These are phyloP conservation scores for Limnephilus marmoratus DNA, from an alignment of 2,888 invertebrate genomes.

Conservation along the genomic window DNA sequence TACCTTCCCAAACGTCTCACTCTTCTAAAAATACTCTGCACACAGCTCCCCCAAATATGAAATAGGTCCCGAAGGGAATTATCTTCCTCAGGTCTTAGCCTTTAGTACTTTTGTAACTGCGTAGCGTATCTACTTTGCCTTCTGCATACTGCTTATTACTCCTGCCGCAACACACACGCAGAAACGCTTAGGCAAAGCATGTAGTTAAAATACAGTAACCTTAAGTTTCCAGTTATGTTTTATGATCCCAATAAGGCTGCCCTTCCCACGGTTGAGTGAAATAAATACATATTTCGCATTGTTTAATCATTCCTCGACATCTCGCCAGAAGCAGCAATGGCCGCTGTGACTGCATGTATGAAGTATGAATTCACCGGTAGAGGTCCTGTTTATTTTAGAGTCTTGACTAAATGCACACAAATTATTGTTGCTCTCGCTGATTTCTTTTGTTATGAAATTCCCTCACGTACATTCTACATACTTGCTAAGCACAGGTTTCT, in stretches of 20 bases:
- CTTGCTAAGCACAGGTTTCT: constrained; percentile 37
- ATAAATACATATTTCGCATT: neutral
- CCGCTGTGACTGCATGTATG: neutral
- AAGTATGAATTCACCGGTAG: neutral
- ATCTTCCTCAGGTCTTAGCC: too few relatives aligned
- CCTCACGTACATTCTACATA: constrained; percentile 50
- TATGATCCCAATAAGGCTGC: neutral
- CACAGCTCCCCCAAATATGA: too few relatives aligned
- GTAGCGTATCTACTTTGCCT: too few relatives aligned
- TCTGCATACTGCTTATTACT: neutral
- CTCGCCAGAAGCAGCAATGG: neutral
- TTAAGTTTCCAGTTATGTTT: neutral
- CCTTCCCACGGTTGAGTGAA: neutral
- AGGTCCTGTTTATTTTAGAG: constrained; percentile 24
- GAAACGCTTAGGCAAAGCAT: neutral
- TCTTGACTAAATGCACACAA: constrained; percentile 13
- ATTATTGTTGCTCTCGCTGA: constrained; percentile 10
- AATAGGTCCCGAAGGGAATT: too few relatives aligned
- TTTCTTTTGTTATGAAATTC: constrained; percentile 59
- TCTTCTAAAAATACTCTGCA: too few relatives aligned
- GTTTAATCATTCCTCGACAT: constrained; percentile 26
- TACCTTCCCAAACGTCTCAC: too few relatives aligned
- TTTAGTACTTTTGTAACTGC: neutral
- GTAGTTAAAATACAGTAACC: neutral
- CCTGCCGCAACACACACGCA: neutral